Evolutionary conservation across 2,113 vertebrate species (phyloP), one percentile per base, ranked within the genome.

Genomic region (Ceyx margarethae): DNA sequence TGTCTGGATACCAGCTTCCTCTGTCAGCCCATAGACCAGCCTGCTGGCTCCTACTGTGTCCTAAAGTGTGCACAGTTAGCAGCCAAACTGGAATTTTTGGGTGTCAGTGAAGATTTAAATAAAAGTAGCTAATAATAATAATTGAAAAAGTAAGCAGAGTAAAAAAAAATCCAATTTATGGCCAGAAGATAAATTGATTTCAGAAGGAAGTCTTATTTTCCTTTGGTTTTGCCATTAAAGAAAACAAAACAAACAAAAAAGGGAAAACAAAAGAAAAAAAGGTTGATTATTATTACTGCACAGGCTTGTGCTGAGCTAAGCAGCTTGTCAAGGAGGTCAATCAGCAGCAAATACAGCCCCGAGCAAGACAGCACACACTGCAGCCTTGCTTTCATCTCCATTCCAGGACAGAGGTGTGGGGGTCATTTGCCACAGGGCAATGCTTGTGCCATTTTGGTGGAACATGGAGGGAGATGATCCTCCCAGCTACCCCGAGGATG

Each of bases 271-370:
- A 62, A 62, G 9, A 60, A 21, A 35, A 37, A 42, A 62, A 28
- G 18, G 11, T 35, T 83, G 51, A 37, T 79, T 60, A 11, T 85
- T 92, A 69, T 91, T 69, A 42, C 68, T 93, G 48, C 51, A 60
- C 56, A 65, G 43, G 26, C n/a, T 94, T 90, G 64, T 91, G 81
- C 86, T 96, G 81, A 87, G 75, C 71, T 82, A 73, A 48, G 81
- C 68, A 92, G 42, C 60, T 75, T 94, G 64, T 85, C 72, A 17
- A 29, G 16, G 48, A 92, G 84, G 75, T 92, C 86, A 93, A 3
- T 85, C 91, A 88, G 42, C 51, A 86, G 35, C 81, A 82, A 85
- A 84, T 89, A 56, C 2, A 85, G 67, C 56, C 71, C 20, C 43
- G 51, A 53, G 89, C 74, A 81, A 75, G 86, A 89, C 45, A 68